Conservation (phyloP, 2,888 invertebrate species). For the Agrotis puta region DNA sequence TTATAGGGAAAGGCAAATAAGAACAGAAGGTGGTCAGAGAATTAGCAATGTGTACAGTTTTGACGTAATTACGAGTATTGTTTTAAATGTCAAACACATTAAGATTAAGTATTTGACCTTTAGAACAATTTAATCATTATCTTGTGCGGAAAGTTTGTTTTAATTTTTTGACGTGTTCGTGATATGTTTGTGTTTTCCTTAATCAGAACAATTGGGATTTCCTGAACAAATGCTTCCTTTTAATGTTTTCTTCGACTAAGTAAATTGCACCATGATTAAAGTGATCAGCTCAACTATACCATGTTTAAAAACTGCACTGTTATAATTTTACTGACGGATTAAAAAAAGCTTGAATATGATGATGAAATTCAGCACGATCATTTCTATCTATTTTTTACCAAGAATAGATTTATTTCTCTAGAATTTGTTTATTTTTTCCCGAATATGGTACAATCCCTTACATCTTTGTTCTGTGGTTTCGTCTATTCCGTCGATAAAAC, state of each 20-base stretch:
- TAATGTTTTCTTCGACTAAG: background rate
- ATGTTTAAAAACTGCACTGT: background rate
- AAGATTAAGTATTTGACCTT: constrained; percentile 44
- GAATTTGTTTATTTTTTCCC: too few relatives aligned
- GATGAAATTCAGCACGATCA: too few relatives aligned
- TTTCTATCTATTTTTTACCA: too few relatives aligned
- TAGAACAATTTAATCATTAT: constrained; percentile 17
- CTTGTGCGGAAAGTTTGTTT: constrained; percentile 12
- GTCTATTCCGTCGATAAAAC: too few relatives aligned
- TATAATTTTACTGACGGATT: too few relatives aligned
- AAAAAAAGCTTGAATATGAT: too few relatives aligned
- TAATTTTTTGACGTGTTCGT: constrained; percentile 13
- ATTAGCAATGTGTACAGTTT: constrained; percentile 11
- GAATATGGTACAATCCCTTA: too few relatives aligned
- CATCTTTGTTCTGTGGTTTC: too few relatives aligned
- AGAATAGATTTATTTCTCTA: too few relatives aligned
- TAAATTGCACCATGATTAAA: background rate
- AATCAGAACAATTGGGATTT: background rate
- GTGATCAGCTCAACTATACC: background rate
- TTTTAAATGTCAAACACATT: constrained; percentile 46
- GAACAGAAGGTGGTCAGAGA: background rate
- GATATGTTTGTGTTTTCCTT: constrained; percentile 6
- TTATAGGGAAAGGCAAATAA: constrained; percentile 27
- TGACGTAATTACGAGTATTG: constrained; percentile 24
- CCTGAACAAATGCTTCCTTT: background rate